Base-by-base conservation (phyloP, 2,797 vertebrate genomes). In the Pseudotriccus pelzelni region DNA sequence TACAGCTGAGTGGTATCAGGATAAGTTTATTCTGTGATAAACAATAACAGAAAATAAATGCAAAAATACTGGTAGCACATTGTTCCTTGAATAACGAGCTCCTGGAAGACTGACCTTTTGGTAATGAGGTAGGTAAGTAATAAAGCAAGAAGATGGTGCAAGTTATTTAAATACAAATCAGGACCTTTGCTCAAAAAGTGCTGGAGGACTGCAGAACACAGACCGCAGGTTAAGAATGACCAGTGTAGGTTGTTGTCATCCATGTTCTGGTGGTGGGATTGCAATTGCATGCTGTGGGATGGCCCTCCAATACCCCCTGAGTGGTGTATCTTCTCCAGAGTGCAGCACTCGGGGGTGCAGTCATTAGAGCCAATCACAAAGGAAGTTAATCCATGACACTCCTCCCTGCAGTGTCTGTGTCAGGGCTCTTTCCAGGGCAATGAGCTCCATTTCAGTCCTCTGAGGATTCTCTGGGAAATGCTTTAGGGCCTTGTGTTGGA, bases 401-500 rank as follows among this genome's bases (percentile, higher is more conserved):
- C 32, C 41, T 89, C 49, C 37, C 59, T 90, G 55, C 74, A 79
- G 21, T 53, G 84, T 44, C 82, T 84, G 53, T 86, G 73, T 91
- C 73, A 93, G 82, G 50, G 58, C 76, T 86, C 87, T 86, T 89
- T 81, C 73, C 91, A 91, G 77, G 75, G 79, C 85, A 92, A 68
- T 70, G 76, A 91, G 76, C 73, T 91, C 76, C n/a, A 53, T 83
- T 97, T 94, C 84, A 74, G 68, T 85, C 87, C 82, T 78, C 79
- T 62, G 89, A 92, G 94, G 69, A 75, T 91, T 93, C 82, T 87
- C 37, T 1, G 2, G 64, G 87, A 94, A 94, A 83, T 84, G 79
- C 49, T 87, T 93, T 85, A 93, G 84, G 82, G 62, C 89, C 76
- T 94, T 94, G 68, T 78, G 46, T 83, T 95, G 87, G 87, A 50